phyloP scores from a whole-genome alignment of 2,113 vertebrate genomes.

The Phoenicopterus ruber region DNA sequence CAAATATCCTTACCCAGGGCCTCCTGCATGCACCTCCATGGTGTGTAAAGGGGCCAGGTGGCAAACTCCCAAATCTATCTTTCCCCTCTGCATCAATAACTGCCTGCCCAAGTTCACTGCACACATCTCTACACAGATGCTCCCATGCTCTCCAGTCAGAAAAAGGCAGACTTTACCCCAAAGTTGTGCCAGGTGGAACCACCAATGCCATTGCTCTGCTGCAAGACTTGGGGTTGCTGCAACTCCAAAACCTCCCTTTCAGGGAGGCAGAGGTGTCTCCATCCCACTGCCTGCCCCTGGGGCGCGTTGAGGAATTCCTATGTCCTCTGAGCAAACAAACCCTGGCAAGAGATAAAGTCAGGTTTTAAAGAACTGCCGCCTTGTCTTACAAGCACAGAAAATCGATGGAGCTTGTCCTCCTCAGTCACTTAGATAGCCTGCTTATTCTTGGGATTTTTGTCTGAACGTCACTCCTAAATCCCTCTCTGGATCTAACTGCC shows the following conservation, averaged over 20 bases:
- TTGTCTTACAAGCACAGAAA: not conserved
- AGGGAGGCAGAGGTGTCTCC: not conserved
- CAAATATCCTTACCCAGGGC: not conserved
- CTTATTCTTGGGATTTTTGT: not conserved
- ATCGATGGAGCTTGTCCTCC: not conserved
- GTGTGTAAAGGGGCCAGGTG: not conserved
- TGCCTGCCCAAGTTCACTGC: not conserved
- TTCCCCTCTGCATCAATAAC: not conserved
- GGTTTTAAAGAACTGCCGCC: not conserved
- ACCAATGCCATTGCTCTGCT: not conserved
- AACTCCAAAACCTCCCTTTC: not conserved
- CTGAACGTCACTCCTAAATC: not conserved
- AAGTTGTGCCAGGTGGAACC: not conserved
- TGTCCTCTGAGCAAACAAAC: not conserved
- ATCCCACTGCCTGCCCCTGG: not conserved
- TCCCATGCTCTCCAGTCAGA: not conserved
- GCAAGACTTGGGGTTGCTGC: not conserved
- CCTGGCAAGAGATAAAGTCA: not conserved
- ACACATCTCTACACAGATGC: fast-evolving
- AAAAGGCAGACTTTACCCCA: not conserved
- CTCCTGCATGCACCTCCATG: not conserved
- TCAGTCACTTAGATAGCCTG: not conserved
- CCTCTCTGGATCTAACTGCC: not conserved
- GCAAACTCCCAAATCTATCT: not conserved
- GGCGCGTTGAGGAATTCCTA: not conserved